These are phyloP conservation scores for Drosophila picticornis DNA, from an alignment of 2,888 invertebrate genomes.

Conservation along the genomic window DNA sequence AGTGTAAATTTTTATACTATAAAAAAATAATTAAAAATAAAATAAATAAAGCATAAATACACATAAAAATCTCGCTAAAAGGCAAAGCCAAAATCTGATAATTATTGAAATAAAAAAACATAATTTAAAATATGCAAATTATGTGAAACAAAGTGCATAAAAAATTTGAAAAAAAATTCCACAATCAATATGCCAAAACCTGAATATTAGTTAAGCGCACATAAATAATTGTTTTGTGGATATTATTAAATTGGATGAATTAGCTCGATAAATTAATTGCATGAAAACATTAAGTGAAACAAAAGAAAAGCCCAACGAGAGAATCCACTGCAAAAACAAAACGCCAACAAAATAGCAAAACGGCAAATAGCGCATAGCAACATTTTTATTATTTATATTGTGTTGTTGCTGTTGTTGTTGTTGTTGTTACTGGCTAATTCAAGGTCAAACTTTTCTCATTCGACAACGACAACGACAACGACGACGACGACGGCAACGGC, in stretches of 20 bases:
- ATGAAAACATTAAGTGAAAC: constrained; percentile 21
- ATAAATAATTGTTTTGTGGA: constrained; percentile 20
- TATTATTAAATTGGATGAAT: constrained; percentile 14
- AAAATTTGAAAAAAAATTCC: constrained; percentile 23
- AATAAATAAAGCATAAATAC: not conserved
- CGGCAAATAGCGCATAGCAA: constrained; percentile 75
- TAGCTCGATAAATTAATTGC: constrained; percentile 22
- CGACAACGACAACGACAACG: constrained; percentile 43
- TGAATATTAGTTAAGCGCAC: constrained; percentile 35
- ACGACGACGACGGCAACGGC: constrained; percentile 33
- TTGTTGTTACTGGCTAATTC: constrained; percentile 55
- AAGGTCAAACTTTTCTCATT: constrained; percentile 84
- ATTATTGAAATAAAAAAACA: not conserved
- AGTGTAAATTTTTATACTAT: constrained; percentile 17
- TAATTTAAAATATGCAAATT: constrained; percentile 28
- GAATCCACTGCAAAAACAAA: constrained; percentile 6
- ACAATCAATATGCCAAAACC: constrained; percentile 24
- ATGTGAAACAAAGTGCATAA: constrained; percentile 39
- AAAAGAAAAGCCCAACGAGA: not conserved
- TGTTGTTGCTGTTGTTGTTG: constrained; percentile 32
- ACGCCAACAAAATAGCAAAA: constrained; percentile 6
- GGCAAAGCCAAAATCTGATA: not conserved
- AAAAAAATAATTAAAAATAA: not conserved
- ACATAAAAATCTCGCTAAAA: constrained; percentile 1
- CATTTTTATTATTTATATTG: constrained; percentile 27